phyloP scores from a whole-genome alignment of 2,888 invertebrate genomes.

The Artemia sinica region DNA sequence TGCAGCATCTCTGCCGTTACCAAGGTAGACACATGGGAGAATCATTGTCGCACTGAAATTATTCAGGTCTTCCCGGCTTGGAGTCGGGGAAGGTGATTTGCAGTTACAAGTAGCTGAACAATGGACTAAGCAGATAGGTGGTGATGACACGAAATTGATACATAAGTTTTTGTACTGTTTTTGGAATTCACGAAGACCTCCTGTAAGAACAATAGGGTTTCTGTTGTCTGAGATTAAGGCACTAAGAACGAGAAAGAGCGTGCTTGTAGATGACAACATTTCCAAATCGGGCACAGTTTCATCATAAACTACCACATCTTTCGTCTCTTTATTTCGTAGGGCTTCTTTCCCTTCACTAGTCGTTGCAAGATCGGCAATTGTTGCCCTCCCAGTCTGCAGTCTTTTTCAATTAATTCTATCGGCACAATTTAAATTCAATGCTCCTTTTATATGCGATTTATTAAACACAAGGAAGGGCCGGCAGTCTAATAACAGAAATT shows the following conservation, averaged over 20 bases:
- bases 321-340: no score
- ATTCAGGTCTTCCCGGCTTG: slow-evolving; percentile 35
- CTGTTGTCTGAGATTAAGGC: no score
- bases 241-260: no score
- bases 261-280: no score
- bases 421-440: slow-evolving; percentile 51
- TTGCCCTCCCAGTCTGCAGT: no score
- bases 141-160: slow-evolving; percentile 24
- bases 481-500: slow-evolving; percentile 43
- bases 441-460: slow-evolving; percentile 47
- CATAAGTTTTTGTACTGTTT: slow-evolving; percentile 23
- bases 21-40: slow-evolving; percentile 59
- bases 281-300: no score
- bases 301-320: no score
- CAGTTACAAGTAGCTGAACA: slow-evolving; percentile 27
- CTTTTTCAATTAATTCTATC: no score
- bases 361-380: no score
- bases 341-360: no score
- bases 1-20: slow-evolving; percentile 61
- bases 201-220: slow-evolving; percentile 37
- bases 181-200: slow-evolving; percentile 31
- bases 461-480: slow-evolving; percentile 52
- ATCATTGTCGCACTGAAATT: slow-evolving; percentile 58
- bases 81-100: slow-evolving; percentile 19
- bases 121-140: slow-evolving; percentile 32